phyloP scores from a whole-genome alignment of 1,140 invertebrate genomes.

The Habropoda laboriosa region DNA sequence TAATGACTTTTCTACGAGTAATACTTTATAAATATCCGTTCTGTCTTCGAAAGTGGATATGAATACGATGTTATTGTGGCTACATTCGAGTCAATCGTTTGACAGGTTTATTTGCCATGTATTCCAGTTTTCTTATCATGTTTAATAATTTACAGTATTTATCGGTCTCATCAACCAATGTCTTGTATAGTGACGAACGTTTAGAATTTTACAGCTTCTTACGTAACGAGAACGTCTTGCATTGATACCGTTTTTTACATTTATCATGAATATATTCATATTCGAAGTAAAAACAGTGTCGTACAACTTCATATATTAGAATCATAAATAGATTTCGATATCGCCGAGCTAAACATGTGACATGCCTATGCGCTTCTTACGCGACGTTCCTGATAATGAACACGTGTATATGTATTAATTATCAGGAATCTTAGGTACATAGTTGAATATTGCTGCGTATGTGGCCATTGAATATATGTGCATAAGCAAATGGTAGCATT shows the following conservation, averaged over 20 bases:
- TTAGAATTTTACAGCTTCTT: background rate
- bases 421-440: background rate
- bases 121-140: background rate
- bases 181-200: background rate
- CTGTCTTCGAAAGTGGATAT: background rate
- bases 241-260: background rate
- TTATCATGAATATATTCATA: background rate
- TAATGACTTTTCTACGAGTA: background rate
- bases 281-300: background rate
- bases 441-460: background rate
- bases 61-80: background rate
- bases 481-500: background rate
- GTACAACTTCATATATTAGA: background rate
- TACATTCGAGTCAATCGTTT: too few species aligned
- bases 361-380: too few species aligned
- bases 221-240: background rate
- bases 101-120: background rate
- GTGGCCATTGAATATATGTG: background rate
- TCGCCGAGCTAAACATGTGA: background rate
- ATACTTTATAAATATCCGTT: background rate
- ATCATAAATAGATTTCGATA: background rate
- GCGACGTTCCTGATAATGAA: background rate
- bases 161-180: background rate
- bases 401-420: background rate
- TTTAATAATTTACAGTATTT: background rate